Percentiles rank a stretch among this genome's conserved stretches.
These are phyloP conservation scores for Narcine bancroftii DNA, from an alignment of 2,113 vertebrate species.

Conservation along the genomic window DNA sequence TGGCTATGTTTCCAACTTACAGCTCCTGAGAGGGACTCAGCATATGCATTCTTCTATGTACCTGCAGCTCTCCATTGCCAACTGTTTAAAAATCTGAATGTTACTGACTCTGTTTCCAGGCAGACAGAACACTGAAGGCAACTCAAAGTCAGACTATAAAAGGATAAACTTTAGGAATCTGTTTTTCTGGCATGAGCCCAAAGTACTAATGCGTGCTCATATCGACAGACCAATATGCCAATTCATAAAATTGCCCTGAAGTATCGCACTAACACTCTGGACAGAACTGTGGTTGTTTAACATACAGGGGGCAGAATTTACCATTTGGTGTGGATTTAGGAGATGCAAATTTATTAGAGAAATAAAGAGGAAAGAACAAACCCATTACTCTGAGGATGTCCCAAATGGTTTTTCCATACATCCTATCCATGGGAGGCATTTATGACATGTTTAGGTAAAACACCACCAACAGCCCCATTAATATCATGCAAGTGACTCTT, in stretches of 20 bases:
- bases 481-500: too few species aligned
- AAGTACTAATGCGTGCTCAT: not conserved
- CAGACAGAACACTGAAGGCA: not conserved
- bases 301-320: not conserved
- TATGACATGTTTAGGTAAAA: not conserved
- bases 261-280: not conserved
- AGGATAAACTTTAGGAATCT: slow-evolving; percentile 11
- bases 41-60: not conserved
- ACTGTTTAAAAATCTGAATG: slow-evolving; percentile 20
- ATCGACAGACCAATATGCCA: not conserved
- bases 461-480: not conserved
- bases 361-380: slow-evolving; percentile 1
- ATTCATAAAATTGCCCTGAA: slow-evolving; percentile 19
- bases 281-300: not conserved
- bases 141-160: slow-evolving; percentile 24
- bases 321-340: not conserved
- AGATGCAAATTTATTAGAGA: not conserved
- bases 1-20: not conserved
- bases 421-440: not conserved
- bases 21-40: not conserved
- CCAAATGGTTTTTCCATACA: not conserved
- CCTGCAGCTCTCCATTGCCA: not conserved
- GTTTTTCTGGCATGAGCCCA: not conserved
- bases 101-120: slow-evolving; percentile 27
- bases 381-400: not conserved